Base-by-base conservation (phyloP, 2,888 invertebrate species). In the Acronicta alni region DNA sequence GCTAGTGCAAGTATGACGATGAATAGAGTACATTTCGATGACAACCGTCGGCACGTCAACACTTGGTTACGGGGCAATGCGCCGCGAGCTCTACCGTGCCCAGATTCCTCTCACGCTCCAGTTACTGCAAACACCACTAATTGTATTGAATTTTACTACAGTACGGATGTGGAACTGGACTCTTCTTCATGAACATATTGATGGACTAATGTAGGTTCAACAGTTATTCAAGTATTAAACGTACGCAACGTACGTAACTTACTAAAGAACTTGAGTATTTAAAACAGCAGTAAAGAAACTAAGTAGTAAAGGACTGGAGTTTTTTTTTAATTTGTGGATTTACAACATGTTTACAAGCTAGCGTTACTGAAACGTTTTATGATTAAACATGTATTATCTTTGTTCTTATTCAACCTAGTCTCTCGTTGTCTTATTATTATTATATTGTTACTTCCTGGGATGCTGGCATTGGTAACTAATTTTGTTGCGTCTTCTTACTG, bases 81-180 rank as follows among this genome's bases (percentile, higher is more conserved):
- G 80, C 84, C 75, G 74, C 84, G 82, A 85, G 86, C 90, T 86
- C 81, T 91, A 87, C 91, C 80, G 89, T 84, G 82, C 85, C 86
- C 83, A 87, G 88, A 92, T 91, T 89, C 92, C 88, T 93, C 93
- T 91, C 93, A 93, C 93, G 93, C 93, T 92, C 93, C 89, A 93
- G 86, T 93, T 93, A 88, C 83, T 86, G 82, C 88, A 86, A 91
- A 93, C 87, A 89, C 85, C 88, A 88, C 86, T 89, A 89, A 92
- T 92, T 91, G 87, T 92, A 80, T 88, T 90, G 86, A 88, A 86
- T 89, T 89, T 89, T 88, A 79, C 80, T 79, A 81, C 77, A 80
- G 82, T 81, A 74, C 83, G 84, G 84, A 86, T 88, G 84, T 85
- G 68, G 77, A 78, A 66, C 79, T 82, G 72, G 72, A 67, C 67